Evolutionary conservation across 2,113 vertebrate genomes (phyloP), one percentile per base, ranked within the genome.

Genomic region (Ciconia maguari): DNA sequence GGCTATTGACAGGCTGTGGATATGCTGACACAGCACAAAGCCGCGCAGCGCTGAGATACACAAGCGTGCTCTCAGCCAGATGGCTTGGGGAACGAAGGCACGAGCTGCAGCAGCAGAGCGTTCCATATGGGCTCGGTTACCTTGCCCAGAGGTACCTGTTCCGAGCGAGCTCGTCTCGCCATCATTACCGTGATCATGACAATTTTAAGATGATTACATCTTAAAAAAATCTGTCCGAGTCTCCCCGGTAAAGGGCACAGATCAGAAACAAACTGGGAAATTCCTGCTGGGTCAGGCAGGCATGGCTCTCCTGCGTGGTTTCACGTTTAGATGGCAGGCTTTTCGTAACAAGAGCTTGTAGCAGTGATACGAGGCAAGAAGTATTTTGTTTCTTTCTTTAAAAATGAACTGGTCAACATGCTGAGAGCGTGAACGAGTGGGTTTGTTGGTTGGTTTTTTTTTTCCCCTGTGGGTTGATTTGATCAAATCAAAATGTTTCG

Each of bases 181-280:
- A 4, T 16, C 27, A 0, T 34, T 32, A 6, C 60, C 3, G 1
- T 7, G 5, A 41, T 12, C 15, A 0, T 8, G 9, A 21, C 4
- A 17, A 16, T 30, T 60, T 34, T 22, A 78, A 83, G 64, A 13
- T 13, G 11, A 41, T 65, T 34, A 19, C 4, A 19, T 5, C 38
- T 60, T 60, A 8, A 71, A 61, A 14, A 44, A 42, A 46, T 30
- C 54, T 41, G 17, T 24, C 27, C 14, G 34, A 24, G 30, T 2
- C 34, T 49, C 29, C 24, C 22, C 15, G 3, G 16, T 24, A n/a
- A 77, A 46, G 34, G 70, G 49, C 29, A 66, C 29, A 29, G 68
- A 25, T 29, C 7, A 6, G 51, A 60, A 70, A 41, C 48, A 38
- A 44, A 36, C 38, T 9, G 48, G 64, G 62, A 46, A 71, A 36